phyloP scores from a whole-genome alignment of 2,113 vertebrate species.

The Trochalopteron elliotii region DNA sequence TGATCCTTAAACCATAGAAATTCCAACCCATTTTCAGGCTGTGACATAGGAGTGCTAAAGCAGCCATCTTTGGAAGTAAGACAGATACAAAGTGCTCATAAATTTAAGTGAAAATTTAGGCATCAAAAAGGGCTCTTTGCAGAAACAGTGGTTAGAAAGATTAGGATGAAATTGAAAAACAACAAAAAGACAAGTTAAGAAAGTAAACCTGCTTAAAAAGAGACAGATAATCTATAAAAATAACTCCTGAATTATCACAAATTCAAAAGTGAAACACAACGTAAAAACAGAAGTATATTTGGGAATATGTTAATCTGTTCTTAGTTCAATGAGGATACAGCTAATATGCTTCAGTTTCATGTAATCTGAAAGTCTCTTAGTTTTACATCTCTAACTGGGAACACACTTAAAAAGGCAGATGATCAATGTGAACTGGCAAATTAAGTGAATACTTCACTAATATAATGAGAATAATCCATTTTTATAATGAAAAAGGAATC shows the following conservation, averaged over 20 bases:
- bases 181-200: neutral
- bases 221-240: neutral
- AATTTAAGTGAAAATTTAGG: neutral
- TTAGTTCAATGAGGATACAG: neutral
- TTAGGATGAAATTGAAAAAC: neutral
- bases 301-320: neutral
- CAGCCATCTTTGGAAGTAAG: neutral
- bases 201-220: neutral
- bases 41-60: neutral
- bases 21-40: neutral
- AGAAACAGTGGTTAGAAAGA: neutral
- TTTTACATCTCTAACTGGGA: neutral
- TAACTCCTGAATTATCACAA: neutral
- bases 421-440: slow-evolving; percentile 25
- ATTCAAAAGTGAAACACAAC: neutral
- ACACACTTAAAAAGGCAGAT: neutral
- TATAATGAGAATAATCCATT: slow-evolving; percentile 52
- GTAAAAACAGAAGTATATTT: neutral
- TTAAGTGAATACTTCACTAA: slow-evolving; percentile 45
- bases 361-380: neutral
- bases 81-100: neutral
- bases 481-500: slow-evolving; percentile 32
- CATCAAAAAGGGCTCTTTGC: neutral
- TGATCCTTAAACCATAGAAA: neutral
- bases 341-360: neutral